Evolutionary conservation across 2,888 invertebrate species (phyloP), one percentile per base, ranked within the genome.

Genomic region (Cartodere bifasciata): DNA sequence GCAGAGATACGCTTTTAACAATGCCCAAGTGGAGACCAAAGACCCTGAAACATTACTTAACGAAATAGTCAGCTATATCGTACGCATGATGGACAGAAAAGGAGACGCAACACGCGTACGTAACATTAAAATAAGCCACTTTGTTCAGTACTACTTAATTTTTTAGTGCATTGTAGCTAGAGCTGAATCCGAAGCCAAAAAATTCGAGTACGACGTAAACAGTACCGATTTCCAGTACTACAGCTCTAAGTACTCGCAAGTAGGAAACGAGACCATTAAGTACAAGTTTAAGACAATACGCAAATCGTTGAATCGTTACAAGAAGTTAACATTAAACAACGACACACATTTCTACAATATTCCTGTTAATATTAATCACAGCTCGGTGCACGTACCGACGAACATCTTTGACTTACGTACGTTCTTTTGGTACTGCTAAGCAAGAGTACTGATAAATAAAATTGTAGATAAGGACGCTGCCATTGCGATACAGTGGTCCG

Each of bases 351-450:
- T 91, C 60, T 84, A 85, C 56, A 76, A 85, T 52, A 75, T 86
- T 38, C 72, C 74, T 20, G 80, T 87, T 9, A 85, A 85, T 55
- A 80, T 80, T 7, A 72, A 66, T 33, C 70, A 72, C 45, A 88
- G 88, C 52, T 80, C 91, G 38, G 84, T 94, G 28, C 94, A 95
- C 58, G 83, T 94, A 14, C 94, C 95, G 3, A 87, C 90, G 16
- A 92, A 92, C 64, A 82, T 95, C 34, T 92, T 75, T 63, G 90
- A 88, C 56, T 67, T 70, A 66, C 72, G 85, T 80, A 62, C 60
- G 55, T 52, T 7, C 9, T 10, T 28, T 4, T n/a, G n/a, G n/a
- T n/a, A n/a, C n/a, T 24, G 4, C 20, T 10, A 20, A 23, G 10
- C 5, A 7, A 10, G 5, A 10, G 10, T 23, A 10, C 5, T 9